Base-by-base conservation (phyloP, 2,797 vertebrate genomes). In the Notamacropus eugenii region DNA sequence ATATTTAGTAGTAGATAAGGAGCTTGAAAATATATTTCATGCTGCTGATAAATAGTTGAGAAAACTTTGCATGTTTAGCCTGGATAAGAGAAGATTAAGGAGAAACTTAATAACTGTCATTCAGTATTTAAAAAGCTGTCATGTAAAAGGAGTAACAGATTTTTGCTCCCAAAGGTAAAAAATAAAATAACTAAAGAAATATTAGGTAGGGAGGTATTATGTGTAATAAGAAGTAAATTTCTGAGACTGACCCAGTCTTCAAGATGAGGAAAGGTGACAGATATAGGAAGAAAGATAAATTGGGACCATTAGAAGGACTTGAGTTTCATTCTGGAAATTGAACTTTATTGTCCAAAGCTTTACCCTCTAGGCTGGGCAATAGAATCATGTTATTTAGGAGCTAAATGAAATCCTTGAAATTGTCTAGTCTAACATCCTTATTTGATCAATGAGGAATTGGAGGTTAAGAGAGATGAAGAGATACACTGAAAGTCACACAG, bases 31-130 rank as follows among this genome's bases (percentile, higher is more conserved):
- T 31, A 40, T 34, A 34, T n/a, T 74, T n/a, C 19, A 74, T 40
- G 4, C 40, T 74, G 67, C n/a, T 74, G 67, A 40, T 74, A 74
- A 94, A 40, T 8, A 40, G 13, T 0, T 50, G 29, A 34, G 46
- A 97, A 95, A 87, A 55, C 56, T 92, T 56, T 46, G 28, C 52
- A 34, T 22, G 16, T 93, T 92, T 67, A 93, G 74, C 34, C 91
- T 95, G 59, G n/a, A 92, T 59, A 40, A 95, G 67, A 95, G 67
- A 96, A 90, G 82, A 91, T 54, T 90, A 91, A 29, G 4, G 58
- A 94, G 59, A 92, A 54, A 74, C 16, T 74, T 74, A 74, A 74
- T 40, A 74, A 74, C 16, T 40, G 5, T 0, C 0, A 74, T 74
- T 74, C 24, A 19, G 40, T 74, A 22, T 74, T 74, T 74, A 74